These are phyloP conservation scores for Hippopotamus amphibius DNA, from an alignment of 2,113 vertebrate genomes.

Conservation along the genomic window DNA sequence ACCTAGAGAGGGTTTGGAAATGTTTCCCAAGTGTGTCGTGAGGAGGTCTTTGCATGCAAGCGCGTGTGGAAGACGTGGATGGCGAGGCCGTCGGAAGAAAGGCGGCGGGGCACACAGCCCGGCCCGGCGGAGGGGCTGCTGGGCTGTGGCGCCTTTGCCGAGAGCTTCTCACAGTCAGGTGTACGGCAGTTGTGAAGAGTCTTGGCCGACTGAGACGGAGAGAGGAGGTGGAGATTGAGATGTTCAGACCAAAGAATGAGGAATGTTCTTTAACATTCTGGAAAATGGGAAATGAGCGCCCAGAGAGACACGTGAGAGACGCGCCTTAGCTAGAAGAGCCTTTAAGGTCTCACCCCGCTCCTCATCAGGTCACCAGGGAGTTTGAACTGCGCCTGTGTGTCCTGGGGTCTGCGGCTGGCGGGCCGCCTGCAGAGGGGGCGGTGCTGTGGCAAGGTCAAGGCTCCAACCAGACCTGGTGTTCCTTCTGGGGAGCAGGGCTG, in stretches of 20 bases:
- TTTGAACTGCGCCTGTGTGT: fast-evolving
- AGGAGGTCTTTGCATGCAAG: background rate
- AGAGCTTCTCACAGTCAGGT: background rate
- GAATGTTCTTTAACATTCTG: background rate
- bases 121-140: fast-evolving
- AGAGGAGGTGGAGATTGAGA: background rate
- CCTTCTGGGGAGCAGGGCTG: background rate
- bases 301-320: background rate
- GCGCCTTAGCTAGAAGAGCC: fast-evolving
- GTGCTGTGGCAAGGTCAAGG: fast-evolving
- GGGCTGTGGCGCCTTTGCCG: too few species aligned
- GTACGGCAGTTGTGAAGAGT: fast-evolving
- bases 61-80: fast-evolving
- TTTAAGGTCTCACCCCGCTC: background rate
- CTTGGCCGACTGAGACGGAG: background rate
- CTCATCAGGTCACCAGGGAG: background rate
- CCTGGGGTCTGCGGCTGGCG: background rate
- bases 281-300: background rate
- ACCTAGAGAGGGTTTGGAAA: background rate
- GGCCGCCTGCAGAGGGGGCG: background rate
- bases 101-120: fast-evolving
- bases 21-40: background rate
- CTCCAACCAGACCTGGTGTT: background rate
- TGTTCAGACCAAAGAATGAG: background rate
- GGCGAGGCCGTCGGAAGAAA: too few species aligned